These are phyloP conservation scores for Brachypodius melanocephalos DNA, from an alignment of 2,113 vertebrate species.

Conservation along the genomic window DNA sequence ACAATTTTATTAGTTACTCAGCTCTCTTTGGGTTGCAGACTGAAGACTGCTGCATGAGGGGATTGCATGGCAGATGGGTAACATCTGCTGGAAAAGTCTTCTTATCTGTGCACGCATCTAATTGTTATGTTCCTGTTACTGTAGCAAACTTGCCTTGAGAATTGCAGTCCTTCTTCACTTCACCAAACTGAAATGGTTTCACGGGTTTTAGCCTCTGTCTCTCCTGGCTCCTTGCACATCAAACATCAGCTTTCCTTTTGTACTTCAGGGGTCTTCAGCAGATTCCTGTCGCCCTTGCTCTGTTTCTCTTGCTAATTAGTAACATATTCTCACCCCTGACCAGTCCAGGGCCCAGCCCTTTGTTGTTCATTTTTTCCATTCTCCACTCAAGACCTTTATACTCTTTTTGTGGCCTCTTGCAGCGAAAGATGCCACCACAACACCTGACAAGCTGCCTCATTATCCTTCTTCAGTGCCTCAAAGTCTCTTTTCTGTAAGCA, in stretches of 20 bases:
- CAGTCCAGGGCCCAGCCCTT: not conserved
- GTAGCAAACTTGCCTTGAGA: not conserved
- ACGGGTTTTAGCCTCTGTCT: not conserved
- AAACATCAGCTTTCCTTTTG: not conserved
- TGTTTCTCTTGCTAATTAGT: not conserved
- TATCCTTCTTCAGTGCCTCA: not conserved
- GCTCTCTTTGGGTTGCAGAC: not conserved
- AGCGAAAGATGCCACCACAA: not conserved
- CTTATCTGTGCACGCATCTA: not conserved
- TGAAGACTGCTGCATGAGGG: not conserved
- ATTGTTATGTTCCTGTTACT: not conserved
- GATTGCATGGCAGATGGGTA: not conserved
- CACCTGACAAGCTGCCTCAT: not conserved
- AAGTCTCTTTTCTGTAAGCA: not conserved
- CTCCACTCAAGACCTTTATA: not conserved
- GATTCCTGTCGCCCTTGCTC: not conserved
- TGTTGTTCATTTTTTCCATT: not conserved
- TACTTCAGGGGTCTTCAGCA: not conserved
- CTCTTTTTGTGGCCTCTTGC: not conserved
- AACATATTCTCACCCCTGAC: not conserved
- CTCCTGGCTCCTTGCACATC: not conserved
- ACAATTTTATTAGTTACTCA: not conserved
- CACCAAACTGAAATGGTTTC: not conserved
- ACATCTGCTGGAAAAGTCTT: not conserved
- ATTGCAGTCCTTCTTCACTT: not conserved